Evolutionary conservation across 2,113 vertebrate genomes (phyloP).

Genomic region (Prunella fulvescens): DNA sequence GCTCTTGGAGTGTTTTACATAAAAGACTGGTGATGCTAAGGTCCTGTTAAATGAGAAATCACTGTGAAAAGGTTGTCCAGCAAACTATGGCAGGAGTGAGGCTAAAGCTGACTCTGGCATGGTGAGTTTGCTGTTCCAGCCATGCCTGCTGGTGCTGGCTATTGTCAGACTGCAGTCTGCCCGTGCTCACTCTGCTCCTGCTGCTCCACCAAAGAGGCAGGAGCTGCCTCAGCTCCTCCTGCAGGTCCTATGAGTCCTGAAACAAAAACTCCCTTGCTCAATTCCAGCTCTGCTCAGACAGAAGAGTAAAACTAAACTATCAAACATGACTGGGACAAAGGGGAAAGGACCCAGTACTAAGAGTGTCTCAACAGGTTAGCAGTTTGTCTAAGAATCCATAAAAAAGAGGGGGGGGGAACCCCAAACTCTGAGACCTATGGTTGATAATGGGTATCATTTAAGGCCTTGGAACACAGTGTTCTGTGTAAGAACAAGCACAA

Average conservation of each 20-base stretch:
- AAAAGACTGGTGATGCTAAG: not conserved
- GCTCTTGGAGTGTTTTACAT: not conserved
- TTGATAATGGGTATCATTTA: not conserved
- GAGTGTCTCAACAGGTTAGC: not conserved
- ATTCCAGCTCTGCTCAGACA: not conserved
- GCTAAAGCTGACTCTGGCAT: accelerated
- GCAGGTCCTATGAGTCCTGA: accelerated
- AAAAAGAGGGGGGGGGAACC: accelerated
- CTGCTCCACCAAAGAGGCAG: not conserved
- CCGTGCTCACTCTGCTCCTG: accelerated
- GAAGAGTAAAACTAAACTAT: not conserved
- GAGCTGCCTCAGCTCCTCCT: not conserved
- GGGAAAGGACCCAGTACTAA: not conserved
- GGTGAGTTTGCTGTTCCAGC: not conserved
- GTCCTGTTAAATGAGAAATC: not conserved
- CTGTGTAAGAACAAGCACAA: not conserved
- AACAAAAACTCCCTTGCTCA: not conserved
- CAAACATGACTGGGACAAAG: not conserved
- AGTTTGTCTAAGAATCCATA: not conserved
- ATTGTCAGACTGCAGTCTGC: not conserved
- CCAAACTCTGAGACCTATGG: not conserved
- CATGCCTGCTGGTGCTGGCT: not conserved
- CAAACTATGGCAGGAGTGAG: not conserved
- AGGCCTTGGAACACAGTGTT: not conserved
- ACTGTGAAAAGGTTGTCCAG: not conserved